phyloP scores from a whole-genome alignment of 2,888 invertebrate species.

The Polietes domitor region DNA sequence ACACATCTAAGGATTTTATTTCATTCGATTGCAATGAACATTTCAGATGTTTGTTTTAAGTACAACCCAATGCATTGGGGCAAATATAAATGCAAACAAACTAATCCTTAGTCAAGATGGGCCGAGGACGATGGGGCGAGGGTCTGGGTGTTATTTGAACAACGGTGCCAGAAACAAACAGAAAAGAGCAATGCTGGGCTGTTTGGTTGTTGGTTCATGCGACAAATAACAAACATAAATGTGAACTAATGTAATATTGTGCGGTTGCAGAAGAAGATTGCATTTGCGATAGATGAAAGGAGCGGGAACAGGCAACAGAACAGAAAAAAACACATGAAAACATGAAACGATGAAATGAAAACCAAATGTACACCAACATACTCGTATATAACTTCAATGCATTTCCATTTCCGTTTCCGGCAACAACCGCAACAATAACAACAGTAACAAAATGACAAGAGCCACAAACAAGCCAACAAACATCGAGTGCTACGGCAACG shows the following conservation, averaged over 20 bases:
- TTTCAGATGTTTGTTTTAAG: conserved; percentile 15
- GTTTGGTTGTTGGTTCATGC: too few species aligned
- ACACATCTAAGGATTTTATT: too few species aligned
- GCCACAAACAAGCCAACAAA: neutral
- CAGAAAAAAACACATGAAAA: neutral
- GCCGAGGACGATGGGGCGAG: neutral
- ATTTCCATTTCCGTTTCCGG: conserved; percentile 64
- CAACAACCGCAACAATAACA: conserved; percentile 49
- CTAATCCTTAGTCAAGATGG: conserved; percentile 33
- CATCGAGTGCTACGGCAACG: neutral
- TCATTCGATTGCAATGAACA: conserved; percentile 41
- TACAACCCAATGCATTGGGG: conserved; percentile 3
- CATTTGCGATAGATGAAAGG: neutral
- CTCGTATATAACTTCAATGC: conserved; percentile 63
- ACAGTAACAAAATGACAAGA: neutral
- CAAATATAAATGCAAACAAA: conserved; percentile 51
- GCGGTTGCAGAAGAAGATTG: conserved; percentile 19
- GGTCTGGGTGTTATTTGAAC: neutral
- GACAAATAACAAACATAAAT: conserved; percentile 60
- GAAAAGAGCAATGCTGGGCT: conserved; percentile 19
- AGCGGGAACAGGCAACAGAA: too few species aligned
- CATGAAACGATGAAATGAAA: conserved; percentile 62
- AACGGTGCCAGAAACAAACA: conserved; percentile 19
- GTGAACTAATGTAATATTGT: conserved; percentile 50
- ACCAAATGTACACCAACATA: conserved; percentile 57